These are phyloP conservation scores for Sminthurinus signatus DNA, from an alignment of 1,140 invertebrate species.

Conservation along the genomic window DNA sequence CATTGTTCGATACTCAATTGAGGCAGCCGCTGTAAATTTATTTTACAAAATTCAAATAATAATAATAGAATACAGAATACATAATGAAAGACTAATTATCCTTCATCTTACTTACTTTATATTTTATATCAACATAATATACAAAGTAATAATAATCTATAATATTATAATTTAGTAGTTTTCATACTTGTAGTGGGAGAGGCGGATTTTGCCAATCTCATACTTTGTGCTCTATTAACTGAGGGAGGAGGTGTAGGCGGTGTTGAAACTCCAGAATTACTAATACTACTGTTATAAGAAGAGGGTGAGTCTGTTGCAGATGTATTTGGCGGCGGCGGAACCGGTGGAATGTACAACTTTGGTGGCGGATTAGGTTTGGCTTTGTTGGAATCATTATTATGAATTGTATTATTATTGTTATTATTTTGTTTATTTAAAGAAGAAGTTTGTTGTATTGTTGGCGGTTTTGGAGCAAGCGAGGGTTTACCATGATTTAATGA, in stretches of 20 bases:
- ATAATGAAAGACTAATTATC: no score
- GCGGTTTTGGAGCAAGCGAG: slow-evolving; percentile 52
- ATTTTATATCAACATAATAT: no score
- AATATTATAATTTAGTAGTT: no score
- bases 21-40: slow-evolving; percentile 14
- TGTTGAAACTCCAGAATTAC: slow-evolving; percentile 5
- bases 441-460: no score
- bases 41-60: no score
- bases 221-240: slow-evolving; percentile 38
- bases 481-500: slow-evolving; percentile 50
- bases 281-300: not conserved
- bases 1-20: slow-evolving; percentile 36
- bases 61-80: not conserved
- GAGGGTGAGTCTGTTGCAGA: not conserved
- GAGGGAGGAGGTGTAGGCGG: slow-evolving; percentile 21
- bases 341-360: slow-evolving; percentile 38
- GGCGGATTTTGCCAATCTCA: slow-evolving; percentile 33
- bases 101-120: no score
- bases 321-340: slow-evolving; percentile 17
- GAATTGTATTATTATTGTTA: no score
- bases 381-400: slow-evolving; percentile 9
- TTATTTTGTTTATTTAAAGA: slow-evolving; percentile 3
- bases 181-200: slow-evolving; percentile 14
- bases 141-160: no score
- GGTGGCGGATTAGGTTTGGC: slow-evolving; percentile 41